Evolutionary conservation across 1,140 invertebrate genomes (phyloP).

Genomic region (Caenorhabditis latens): DNA sequence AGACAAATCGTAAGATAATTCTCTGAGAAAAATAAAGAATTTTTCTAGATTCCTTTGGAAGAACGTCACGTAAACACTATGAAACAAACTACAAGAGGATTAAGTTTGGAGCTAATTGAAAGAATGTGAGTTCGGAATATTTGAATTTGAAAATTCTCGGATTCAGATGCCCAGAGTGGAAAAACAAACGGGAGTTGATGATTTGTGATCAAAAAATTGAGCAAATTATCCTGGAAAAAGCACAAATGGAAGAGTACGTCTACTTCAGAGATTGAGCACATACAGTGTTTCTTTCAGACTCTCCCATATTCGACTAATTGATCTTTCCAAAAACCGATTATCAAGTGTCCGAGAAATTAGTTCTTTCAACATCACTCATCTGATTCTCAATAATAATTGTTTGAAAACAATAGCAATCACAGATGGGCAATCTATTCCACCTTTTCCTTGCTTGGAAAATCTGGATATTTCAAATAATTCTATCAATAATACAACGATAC

Average conservation of each 20-base stretch:
- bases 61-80: conserved; percentile 26
- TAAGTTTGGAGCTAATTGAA: conserved; percentile 32
- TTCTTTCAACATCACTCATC: conserved; percentile 30
- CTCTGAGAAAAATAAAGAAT: background rate
- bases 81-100: conserved; percentile 42
- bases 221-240: conserved; percentile 23
- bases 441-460: conserved; percentile 24
- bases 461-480: conserved; percentile 23
- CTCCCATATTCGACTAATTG: conserved; percentile 13
- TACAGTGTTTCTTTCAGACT: background rate
- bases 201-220: conserved; percentile 51
- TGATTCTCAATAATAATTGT: conserved; percentile 30
- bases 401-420: conserved; percentile 17
- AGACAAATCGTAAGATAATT: background rate
- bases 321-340: conserved; percentile 21
- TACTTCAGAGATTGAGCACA: background rate
- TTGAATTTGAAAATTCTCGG: background rate
- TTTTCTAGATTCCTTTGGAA: conserved; percentile 45
- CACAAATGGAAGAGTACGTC: conserved; percentile 29
- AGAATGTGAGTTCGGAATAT: background rate
- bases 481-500: conserved; percentile 25
- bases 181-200: conserved; percentile 24
- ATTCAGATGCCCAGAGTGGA: conserved; percentile 36
- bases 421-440: background rate
- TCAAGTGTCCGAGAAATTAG: conserved; percentile 46